Conservation (phyloP, 2,797 vertebrate species). For the Natrix natrix region DNA sequence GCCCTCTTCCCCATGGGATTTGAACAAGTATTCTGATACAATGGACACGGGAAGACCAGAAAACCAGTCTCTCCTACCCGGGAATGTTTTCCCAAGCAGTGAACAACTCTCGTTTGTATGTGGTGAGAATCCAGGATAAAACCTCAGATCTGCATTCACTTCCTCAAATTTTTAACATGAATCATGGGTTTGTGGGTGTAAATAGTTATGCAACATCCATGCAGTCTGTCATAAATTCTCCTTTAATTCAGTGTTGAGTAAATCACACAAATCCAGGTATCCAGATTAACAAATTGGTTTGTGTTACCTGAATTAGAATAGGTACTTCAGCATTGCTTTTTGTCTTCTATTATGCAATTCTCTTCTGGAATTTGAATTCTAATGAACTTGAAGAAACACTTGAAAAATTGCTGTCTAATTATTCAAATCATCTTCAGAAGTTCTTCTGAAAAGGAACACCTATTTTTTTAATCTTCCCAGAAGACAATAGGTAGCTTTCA, state of each 20-base stretch:
- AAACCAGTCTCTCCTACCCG: neutral
- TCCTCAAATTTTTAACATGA: neutral
- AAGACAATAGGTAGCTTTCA: neutral
- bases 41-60: neutral
- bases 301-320: neutral
- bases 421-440: neutral
- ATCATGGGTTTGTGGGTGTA: neutral
- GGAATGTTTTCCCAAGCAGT: neutral
- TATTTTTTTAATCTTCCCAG: neutral
- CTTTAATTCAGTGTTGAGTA: neutral
- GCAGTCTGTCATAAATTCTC: neutral
- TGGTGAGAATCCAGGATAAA: neutral
- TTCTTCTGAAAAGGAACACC: neutral
- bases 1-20: neutral
- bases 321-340: neutral
- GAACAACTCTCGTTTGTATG: neutral
- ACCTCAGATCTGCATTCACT: neutral
- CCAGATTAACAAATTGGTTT: neutral
- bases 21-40: neutral
- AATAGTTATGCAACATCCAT: neutral
- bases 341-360: neutral
- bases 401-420: neutral
- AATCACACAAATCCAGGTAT: neutral
- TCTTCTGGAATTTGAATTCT: neutral
- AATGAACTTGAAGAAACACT: neutral